Percentiles rank a stretch among this genome's conserved stretches.
Conservation (phyloP, 2,797 vertebrate genomes). For the Smutsia temminckii region DNA sequence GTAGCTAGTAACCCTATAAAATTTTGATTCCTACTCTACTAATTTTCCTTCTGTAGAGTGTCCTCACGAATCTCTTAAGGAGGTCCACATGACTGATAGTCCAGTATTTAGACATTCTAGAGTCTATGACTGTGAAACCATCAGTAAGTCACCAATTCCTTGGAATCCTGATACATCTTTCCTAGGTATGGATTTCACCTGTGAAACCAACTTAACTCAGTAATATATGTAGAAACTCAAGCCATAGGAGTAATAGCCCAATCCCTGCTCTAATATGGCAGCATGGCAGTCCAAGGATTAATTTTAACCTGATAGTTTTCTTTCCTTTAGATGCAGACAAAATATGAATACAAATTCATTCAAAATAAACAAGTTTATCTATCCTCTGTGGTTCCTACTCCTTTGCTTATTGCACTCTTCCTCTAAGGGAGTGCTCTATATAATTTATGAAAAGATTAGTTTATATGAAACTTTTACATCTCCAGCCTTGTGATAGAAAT, state of each 20-base stretch:
- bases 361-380: background rate
- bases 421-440: background rate
- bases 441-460: background rate
- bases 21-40: background rate
- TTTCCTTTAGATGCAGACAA: background rate
- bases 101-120: background rate
- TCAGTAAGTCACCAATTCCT: background rate
- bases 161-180: background rate
- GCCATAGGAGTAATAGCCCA: background rate
- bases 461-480: background rate
- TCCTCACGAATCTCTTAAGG: background rate
- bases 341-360: background rate
- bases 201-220: background rate
- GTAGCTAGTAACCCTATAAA: background rate
- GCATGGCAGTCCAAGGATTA: background rate
- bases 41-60: background rate
- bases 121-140: background rate
- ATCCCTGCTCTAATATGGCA: background rate
- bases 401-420: background rate
- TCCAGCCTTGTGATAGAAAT: background rate
- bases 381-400: background rate
- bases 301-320: slow-evolving; percentile 37
- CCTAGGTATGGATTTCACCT: background rate
- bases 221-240: background rate
- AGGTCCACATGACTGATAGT: background rate